A percentile compares a stretch with the other conserved stretches of the same genome.
phyloP scores from a whole-genome alignment of 2,888 invertebrate genomes.

The Nomada fucata region DNA sequence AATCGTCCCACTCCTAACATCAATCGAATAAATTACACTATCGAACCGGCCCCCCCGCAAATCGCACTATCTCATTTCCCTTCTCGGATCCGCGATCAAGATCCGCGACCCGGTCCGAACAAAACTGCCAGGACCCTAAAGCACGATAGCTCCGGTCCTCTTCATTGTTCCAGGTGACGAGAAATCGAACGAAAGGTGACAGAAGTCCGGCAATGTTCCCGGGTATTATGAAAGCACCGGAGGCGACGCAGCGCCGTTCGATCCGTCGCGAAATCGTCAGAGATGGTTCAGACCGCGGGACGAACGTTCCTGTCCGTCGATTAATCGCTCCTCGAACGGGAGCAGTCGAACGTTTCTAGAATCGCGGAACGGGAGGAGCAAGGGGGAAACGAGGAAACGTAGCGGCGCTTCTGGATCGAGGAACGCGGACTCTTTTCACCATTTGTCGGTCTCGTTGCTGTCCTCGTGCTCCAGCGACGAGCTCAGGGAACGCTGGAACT shows the following conservation, averaged over 20 bases:
- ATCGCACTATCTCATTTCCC: not conserved
- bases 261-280: not conserved
- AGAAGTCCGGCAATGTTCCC: not conserved
- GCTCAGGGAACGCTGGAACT: slow-evolving; percentile 81
- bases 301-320: slow-evolving; percentile 9
- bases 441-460: slow-evolving; percentile 84
- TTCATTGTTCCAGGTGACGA: not conserved
- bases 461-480: slow-evolving; percentile 84
- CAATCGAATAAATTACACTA: not conserved
- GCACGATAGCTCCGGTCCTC: not conserved
- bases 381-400: slow-evolving; percentile 36
- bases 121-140: not conserved
- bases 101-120: not conserved
- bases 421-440: slow-evolving; percentile 72
- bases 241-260: not conserved
- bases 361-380: slow-evolving; percentile 40
- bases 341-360: slow-evolving; percentile 29
- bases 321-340: slow-evolving; percentile 2
- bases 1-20: not conserved
- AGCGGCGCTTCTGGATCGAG: slow-evolving; percentile 43
- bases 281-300: not conserved
- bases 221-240: not conserved
- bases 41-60: not conserved
- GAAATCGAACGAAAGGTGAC: not conserved
- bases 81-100: slow-evolving; percentile 16